Percentiles rank a stretch among this genome's conserved stretches.
These are phyloP conservation scores for Luehdorfia chinensis DNA, from an alignment of 1,140 invertebrate genomes.

Conservation along the genomic window DNA sequence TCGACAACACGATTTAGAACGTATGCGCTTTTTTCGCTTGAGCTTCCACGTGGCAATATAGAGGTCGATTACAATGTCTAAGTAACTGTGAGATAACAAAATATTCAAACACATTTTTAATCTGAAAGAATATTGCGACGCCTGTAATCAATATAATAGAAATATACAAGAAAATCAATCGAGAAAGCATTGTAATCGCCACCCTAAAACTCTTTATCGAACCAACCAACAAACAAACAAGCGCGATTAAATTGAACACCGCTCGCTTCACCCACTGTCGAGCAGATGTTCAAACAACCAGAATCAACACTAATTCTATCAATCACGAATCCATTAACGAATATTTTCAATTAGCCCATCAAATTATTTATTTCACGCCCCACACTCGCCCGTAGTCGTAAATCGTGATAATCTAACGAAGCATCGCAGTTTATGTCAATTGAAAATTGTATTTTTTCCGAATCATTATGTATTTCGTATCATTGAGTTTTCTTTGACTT, in stretches of 20 bases:
- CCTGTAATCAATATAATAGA: no score
- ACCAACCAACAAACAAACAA: conserved; percentile 35
- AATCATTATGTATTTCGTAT: conserved; percentile 3
- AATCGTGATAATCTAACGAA: background rate
- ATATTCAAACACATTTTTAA: no score
- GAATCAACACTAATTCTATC: conserved; percentile 33
- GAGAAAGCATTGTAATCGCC: no score
- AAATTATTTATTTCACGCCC: conserved; percentile 16
- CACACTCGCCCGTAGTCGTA: background rate
- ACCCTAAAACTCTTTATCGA: no score
- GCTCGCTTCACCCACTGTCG: background rate
- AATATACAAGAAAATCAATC: no score
- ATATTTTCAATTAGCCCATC: conserved; percentile 34
- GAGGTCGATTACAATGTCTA: no score
- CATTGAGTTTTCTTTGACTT: background rate
- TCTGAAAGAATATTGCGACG: no score
- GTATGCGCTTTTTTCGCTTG: no score
- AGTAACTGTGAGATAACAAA: no score
- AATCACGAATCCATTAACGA: conserved; percentile 34
- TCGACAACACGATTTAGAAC: no score
- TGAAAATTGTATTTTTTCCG: conserved; percentile 4
- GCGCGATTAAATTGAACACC: conserved; percentile 19
- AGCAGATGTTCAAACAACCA: conserved; percentile 42
- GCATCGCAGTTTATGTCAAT: background rate
- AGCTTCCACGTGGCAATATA: no score